phyloP scores from a whole-genome alignment of 2,888 invertebrate species.

The Hanleya hanleyi region DNA sequence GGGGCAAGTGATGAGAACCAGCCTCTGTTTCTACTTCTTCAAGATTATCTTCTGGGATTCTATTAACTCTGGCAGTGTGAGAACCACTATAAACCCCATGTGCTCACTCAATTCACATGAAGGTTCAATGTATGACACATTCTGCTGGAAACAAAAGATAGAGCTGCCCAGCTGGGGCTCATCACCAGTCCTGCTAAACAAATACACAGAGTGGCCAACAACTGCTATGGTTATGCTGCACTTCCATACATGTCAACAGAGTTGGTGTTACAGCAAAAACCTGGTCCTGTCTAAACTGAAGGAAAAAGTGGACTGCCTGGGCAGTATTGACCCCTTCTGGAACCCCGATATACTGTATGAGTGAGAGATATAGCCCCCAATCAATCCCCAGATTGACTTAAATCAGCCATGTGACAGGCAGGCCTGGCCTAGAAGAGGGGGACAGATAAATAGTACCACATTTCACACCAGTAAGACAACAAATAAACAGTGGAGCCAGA shows the following conservation, averaged over 20 bases:
- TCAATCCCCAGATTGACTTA: too few relatives aligned
- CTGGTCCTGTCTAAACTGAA: not conserved
- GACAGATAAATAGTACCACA: constrained; percentile 1
- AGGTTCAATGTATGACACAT: not conserved
- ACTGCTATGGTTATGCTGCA: not conserved
- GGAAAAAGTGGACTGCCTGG: not conserved
- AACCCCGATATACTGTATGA: too few relatives aligned
- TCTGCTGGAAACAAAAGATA: not conserved
- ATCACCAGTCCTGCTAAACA: not conserved
- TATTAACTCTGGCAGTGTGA: too few relatives aligned
- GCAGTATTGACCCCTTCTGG: not conserved
- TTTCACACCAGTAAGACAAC: not conserved
- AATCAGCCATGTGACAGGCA: too few relatives aligned
- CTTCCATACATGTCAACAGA: not conserved
- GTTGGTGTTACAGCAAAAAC: not conserved
- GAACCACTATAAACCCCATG: not conserved
- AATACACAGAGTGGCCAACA: not conserved
- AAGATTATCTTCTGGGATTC: too few relatives aligned
- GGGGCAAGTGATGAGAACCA: too few relatives aligned
- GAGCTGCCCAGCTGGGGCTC: not conserved
- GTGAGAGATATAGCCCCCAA: too few relatives aligned
- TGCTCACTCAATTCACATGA: not conserved
- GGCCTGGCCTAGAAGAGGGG: too few relatives aligned
- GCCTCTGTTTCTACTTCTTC: too few relatives aligned
- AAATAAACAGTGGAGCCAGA: not conserved